phyloP scores from a whole-genome alignment of 2,797 vertebrate genomes.

The Halcyon chelicuti region DNA sequence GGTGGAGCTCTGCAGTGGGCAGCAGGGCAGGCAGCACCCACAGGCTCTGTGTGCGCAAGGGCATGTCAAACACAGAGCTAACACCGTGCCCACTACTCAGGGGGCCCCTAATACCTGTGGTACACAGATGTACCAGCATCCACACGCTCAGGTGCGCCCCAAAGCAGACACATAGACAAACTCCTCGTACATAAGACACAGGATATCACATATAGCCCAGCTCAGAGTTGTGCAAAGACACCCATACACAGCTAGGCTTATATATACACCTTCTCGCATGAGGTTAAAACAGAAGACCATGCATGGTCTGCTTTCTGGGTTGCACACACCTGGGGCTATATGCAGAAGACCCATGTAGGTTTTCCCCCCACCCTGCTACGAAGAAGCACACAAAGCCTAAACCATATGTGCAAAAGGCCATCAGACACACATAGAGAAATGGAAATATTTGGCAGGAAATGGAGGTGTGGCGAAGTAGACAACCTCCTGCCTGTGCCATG shows the following conservation, averaged over 20 bases:
- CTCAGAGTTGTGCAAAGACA: background rate
- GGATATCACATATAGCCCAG: background rate
- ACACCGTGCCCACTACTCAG: accelerated
- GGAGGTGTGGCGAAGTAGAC: background rate
- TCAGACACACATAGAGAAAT: background rate
- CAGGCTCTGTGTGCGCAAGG: background rate
- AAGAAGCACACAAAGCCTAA: accelerated
- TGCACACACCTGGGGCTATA: accelerated
- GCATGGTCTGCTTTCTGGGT: background rate
- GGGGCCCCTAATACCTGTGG: background rate
- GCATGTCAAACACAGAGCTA: background rate
- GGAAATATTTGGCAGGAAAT: background rate
- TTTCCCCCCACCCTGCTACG: background rate
- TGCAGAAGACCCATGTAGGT: background rate
- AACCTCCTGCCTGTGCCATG: background rate
- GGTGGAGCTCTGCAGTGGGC: background rate
- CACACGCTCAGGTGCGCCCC: accelerated
- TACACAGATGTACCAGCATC: background rate
- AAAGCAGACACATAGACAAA: background rate
- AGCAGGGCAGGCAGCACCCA: background rate
- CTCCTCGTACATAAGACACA: background rate
- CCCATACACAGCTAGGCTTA: background rate
- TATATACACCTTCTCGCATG: background rate
- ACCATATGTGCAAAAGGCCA: background rate
- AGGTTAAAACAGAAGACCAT: background rate